Conservation (phyloP, 2,797 vertebrate genomes). For the Acanthornis magna region DNA sequence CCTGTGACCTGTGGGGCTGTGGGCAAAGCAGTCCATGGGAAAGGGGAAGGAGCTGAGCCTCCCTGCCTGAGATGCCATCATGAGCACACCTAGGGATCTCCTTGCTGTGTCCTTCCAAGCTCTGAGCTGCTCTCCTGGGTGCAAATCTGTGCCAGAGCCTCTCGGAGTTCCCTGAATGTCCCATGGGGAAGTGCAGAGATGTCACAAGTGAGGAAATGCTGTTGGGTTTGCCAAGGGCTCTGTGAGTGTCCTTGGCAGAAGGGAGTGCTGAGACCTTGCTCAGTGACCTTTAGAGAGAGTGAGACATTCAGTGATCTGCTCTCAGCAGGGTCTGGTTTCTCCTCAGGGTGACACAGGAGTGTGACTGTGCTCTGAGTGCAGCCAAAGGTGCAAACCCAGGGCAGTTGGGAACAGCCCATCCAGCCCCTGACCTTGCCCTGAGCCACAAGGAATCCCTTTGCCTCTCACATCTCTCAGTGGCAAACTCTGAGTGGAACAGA, state of each 20-base stretch:
- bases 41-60: neutral
- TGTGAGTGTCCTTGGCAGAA: neutral
- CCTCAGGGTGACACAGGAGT: neutral
- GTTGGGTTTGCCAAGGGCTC: neutral
- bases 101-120: no score
- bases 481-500: no score
- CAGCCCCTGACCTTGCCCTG: neutral
- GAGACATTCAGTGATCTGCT: neutral
- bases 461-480: no score
- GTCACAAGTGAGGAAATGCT: neutral
- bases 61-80: no score
- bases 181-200: neutral
- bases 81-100: no score
- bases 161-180: neutral
- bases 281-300: neutral
- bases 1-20: neutral
- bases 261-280: neutral
- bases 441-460: no score
- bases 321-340: neutral
- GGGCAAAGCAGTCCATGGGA: neutral
- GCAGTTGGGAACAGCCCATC: neutral
- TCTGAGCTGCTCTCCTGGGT: neutral
- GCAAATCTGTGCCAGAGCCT: neutral
- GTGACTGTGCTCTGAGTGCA: neutral
- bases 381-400: neutral